Conservation (phyloP, 2,888 invertebrate species). For the Hipparchia semele region DNA sequence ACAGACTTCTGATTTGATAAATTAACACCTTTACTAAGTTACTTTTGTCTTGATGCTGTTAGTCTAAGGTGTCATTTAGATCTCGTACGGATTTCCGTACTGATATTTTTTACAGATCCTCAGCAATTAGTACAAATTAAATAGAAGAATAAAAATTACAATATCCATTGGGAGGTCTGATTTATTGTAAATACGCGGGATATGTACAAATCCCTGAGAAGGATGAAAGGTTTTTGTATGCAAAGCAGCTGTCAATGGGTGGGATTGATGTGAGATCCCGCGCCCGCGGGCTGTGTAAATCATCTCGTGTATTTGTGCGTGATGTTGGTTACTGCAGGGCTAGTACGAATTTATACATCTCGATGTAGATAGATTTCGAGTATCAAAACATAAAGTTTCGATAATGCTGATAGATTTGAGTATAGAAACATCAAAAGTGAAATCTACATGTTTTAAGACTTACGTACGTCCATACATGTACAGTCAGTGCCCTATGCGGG, state of each 20-base stretch:
- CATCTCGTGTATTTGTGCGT: slow-evolving; percentile 35
- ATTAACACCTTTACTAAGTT: neutral
- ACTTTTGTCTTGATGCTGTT: neutral
- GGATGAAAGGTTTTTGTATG: slow-evolving; percentile 52
- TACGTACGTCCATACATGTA: no score
- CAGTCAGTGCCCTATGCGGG: no score
- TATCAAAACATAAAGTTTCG: no score
- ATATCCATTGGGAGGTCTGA: slow-evolving; percentile 2
- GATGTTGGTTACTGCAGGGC: neutral
- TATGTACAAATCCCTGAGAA: slow-evolving; percentile 21
- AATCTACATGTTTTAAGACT: no score
- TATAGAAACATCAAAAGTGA: no score
- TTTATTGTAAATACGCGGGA: slow-evolving; percentile 15
- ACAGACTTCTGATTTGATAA: neutral
- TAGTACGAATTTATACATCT: no score
- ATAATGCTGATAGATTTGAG: no score
- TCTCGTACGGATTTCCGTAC: no score
- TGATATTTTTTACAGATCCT: no score
- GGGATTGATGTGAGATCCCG: slow-evolving; percentile 50
- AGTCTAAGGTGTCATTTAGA: neutral
- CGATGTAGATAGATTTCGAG: no score
- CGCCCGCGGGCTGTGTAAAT: slow-evolving; percentile 53
- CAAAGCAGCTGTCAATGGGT: slow-evolving; percentile 56
- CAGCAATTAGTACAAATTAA: slow-evolving; percentile 28
- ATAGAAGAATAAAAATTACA: neutral